These are phyloP conservation scores for Wiebesia pumilae DNA, from an alignment of 1,140 invertebrate genomes.

Conservation along the genomic window DNA sequence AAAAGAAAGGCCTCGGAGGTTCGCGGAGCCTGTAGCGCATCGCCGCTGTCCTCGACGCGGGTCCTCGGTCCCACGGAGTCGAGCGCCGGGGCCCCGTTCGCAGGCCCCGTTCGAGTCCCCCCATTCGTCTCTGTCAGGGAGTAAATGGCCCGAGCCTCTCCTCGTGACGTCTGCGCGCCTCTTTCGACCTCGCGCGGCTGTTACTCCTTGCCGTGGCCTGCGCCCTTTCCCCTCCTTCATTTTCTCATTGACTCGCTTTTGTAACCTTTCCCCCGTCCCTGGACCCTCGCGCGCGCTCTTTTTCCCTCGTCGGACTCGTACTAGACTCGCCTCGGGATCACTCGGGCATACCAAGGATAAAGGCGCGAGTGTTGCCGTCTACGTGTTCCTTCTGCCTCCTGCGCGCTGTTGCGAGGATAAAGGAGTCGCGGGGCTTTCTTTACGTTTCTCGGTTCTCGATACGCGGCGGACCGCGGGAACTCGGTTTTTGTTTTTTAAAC, in stretches of 20 bases:
- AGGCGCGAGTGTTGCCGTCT: constrained; percentile 29
- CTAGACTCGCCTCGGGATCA: constrained; percentile 26
- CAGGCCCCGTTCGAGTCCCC: neutral
- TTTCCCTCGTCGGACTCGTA: neutral
- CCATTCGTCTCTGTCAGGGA: constrained; percentile 48
- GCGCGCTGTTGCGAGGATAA: constrained; percentile 7
- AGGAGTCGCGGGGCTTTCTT: constrained; percentile 24
- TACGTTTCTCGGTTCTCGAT: neutral
- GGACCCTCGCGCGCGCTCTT: neutral
- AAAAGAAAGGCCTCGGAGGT: neutral
- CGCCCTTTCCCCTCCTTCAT: constrained; percentile 24
- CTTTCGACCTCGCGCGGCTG: neutral
- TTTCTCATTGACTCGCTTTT: constrained; percentile 44
- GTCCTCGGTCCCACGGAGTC: constrained; percentile 16
- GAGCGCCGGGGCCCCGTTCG: neutral
- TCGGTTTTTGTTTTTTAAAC: neutral
- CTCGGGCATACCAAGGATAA: constrained; percentile 38
- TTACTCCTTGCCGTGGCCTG: neutral
- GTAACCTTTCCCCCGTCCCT: neutral
- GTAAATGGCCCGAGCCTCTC: constrained; percentile 35
- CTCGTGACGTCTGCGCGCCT: neutral
- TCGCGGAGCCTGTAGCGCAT: too few relatives aligned
- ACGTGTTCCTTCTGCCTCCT: neutral
- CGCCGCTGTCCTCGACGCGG: neutral
- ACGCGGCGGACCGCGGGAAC: neutral